These are phyloP conservation scores for Boleophthalmus pectinirostris DNA, from an alignment of 2,113 vertebrate species.

Conservation along the genomic window DNA sequence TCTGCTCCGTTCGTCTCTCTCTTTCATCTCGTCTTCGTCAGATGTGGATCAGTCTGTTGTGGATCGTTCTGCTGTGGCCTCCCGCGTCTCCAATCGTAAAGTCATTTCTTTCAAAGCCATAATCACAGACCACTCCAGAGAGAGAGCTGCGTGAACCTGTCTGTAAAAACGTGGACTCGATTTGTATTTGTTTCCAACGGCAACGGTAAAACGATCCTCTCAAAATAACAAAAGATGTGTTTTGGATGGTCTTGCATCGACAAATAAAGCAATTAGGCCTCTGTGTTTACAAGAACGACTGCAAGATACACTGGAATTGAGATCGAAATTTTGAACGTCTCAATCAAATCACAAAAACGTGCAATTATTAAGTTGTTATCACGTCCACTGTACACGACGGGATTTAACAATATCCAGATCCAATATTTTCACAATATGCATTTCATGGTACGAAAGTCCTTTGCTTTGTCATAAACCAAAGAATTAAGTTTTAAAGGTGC, in stretches of 20 bases:
- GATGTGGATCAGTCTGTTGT: slow-evolving; percentile 40
- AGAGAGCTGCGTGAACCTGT: not conserved
- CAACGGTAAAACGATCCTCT: not conserved
- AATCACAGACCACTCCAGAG: not conserved
- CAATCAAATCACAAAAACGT: no score
- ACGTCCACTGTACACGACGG: no score
- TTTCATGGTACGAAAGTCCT: no score
- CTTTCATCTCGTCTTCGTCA: slow-evolving; percentile 38
- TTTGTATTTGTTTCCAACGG: not conserved
- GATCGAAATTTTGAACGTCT: no score
- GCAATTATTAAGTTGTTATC: no score
- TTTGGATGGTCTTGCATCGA: not conserved
- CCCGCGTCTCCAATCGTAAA: slow-evolving; percentile 1
- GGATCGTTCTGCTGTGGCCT: slow-evolving; percentile 33
- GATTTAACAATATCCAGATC: no score
- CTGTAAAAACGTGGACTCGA: not conserved
- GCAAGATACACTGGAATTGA: not conserved
- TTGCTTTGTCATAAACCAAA: no score
- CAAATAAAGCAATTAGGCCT: not conserved
- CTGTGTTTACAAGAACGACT: not conserved
- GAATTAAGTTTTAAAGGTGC: no score
- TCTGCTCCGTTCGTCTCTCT: slow-evolving; percentile 28
- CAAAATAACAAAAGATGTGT: not conserved
- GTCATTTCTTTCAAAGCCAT: not conserved
- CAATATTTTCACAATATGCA: no score